These are phyloP conservation scores for Chionodraco myersi DNA, from an alignment of 2,113 vertebrate species.

Conservation along the genomic window DNA sequence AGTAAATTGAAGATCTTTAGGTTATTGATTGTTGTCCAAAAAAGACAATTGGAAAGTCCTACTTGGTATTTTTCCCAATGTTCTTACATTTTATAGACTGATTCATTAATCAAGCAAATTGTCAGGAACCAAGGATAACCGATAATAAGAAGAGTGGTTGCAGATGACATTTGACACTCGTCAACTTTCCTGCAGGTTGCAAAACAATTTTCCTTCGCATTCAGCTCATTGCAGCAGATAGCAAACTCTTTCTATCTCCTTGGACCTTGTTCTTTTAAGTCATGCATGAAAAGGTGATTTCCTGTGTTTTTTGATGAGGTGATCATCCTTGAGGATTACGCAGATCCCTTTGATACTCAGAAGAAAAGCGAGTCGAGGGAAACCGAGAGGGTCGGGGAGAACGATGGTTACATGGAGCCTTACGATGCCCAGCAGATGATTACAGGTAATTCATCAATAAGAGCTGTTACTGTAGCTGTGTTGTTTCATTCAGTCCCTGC, in stretches of 20 bases:
- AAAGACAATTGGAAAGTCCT: not conserved
- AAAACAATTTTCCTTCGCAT: too few relatives aligned
- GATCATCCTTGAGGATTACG: constrained; percentile 92
- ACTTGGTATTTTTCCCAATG: not conserved
- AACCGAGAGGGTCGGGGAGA: constrained; percentile 87
- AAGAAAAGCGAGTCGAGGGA: constrained; percentile 88
- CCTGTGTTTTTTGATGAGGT: constrained; percentile 75
- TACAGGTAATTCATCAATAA: constrained; percentile 78
- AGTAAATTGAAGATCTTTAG: not conserved
- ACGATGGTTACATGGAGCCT: constrained; percentile 93
- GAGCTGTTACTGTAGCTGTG: not conserved
- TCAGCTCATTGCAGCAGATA: not conserved
- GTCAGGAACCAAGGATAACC: not conserved
- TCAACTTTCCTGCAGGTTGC: too few relatives aligned
- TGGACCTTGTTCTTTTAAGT: not conserved
- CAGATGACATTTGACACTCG: not conserved
- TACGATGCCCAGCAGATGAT: constrained; percentile 95
- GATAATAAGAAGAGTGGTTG: not conserved
- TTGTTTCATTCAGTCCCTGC: not conserved
- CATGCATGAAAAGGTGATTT: not conserved
- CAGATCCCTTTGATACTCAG: constrained; percentile 91
- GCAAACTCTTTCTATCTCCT: not conserved
- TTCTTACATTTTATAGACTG: not conserved
- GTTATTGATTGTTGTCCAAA: not conserved
- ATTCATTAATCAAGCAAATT: not conserved